Evolutionary conservation across 2,113 vertebrate genomes (phyloP), one percentile per base, ranked within the genome.

Genomic region (Riparia riparia): DNA sequence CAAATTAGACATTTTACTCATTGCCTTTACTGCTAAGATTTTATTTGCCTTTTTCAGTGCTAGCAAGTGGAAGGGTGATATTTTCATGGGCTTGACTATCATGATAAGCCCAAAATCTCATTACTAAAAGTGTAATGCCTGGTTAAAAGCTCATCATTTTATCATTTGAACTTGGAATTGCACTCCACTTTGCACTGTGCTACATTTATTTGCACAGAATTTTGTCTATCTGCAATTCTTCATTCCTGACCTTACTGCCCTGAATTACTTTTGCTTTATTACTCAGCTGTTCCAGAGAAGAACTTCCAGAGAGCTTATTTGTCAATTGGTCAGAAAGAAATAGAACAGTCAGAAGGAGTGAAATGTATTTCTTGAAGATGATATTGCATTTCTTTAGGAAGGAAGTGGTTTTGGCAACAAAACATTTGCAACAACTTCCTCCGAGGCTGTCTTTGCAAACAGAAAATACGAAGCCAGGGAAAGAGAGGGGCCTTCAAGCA

Each of bases 231-330:
- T 72, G 32, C 49, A 84, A 1, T 86, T 69, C 63, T 81, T 87
- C 41, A 60, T 73, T 94, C 90, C 66, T 85, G 74, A 91, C 80
- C 60, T 78, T 89, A 47, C 41, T 76, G 44, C 58, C 49, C 57
- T 83, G 77, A 76, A 72, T 93, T 89, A 58, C 49, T 89, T 89
- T 58, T 41, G 32, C 63, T 68, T 89, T 91, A 89, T 80, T 64
- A 31, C 28, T 60, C 18, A 10, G 76, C 50, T 91, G 37, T 54
- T 86, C 21, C 37, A 53, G 70, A 81, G 50, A 32, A 89, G 56
- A 89, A 74, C 66, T 89, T 70, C 20, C 25, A 71, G 37, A 61
- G 1, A 66, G 53, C 29, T 44, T 88, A 29, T 65, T 70, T 82
- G 76, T 85, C 42, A 66, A 19, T 71, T 79, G 57, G 37, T 61